Percentiles rank a stretch among this genome's conserved stretches.
These are phyloP conservation scores for Oryzias sinensis DNA, from an alignment of 2,797 vertebrate species.

Conservation along the genomic window DNA sequence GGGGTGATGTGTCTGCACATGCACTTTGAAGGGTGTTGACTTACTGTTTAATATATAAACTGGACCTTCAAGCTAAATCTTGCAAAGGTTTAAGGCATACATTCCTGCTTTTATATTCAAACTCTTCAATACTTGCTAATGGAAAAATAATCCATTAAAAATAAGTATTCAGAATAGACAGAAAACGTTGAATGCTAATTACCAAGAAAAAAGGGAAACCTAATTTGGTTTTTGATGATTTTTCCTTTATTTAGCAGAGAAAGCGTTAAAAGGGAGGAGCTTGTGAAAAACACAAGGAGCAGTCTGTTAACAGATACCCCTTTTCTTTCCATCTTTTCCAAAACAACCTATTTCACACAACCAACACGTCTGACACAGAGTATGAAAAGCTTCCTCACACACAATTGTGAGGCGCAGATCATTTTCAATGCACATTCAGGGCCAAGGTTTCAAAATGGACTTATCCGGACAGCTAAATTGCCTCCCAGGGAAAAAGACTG, in stretches of 20 bases:
- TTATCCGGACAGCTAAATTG: slow-evolving; percentile 74
- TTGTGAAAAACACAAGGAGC: slow-evolving; percentile 48
- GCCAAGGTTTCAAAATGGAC: slow-evolving; percentile 58
- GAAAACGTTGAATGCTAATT: neutral
- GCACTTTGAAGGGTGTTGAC: slow-evolving; percentile 20
- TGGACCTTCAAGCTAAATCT: slow-evolving; percentile 4
- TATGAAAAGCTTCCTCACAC: slow-evolving; percentile 49
- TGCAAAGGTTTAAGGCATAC: slow-evolving; percentile 2
- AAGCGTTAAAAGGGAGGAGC: slow-evolving; percentile 61
- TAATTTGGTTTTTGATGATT: slow-evolving; percentile 9
- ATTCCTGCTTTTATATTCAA: neutral
- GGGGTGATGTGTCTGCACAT: slow-evolving; percentile 35
- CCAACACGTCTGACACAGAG: slow-evolving; percentile 51
- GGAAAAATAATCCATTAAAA: neutral
- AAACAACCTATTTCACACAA: slow-evolving; percentile 70
- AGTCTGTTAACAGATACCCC: slow-evolving; percentile 57
- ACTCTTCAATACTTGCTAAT: neutral
- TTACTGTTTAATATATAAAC: neutral
- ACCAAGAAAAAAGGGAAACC: slow-evolving; percentile 5
- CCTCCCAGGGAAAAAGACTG: slow-evolving; percentile 57
- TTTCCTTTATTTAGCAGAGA: slow-evolving; percentile 51
- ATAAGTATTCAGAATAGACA: neutral
- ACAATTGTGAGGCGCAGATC: slow-evolving; percentile 51
- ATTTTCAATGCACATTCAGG: slow-evolving; percentile 49
- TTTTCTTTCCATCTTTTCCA: slow-evolving; percentile 49